Base-by-base conservation (phyloP, 2,888 invertebrate genomes). In the Leptopilina drosophilae region DNA sequence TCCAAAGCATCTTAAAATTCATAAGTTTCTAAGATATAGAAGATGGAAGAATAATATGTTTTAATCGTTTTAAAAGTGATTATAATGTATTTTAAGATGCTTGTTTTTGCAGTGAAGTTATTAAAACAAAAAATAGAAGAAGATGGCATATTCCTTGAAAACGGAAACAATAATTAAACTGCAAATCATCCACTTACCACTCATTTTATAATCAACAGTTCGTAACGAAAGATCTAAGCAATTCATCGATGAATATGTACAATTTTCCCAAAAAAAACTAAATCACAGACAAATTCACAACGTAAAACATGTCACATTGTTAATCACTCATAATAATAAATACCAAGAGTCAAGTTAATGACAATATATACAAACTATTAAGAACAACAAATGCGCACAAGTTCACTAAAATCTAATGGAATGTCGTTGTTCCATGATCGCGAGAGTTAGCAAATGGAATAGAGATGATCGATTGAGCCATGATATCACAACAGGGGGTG, bases 161-260 rank as follows among this genome's bases (percentile, higher is more conserved):
- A 42, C 3, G 0, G 42, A 42, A 42, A 42, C 2, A 11, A 56
- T 33, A 33, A 33, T 5, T 56, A 14, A 5, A 1, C 56, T 14
- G 3, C 20, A 79, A 40, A 65, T 62, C 49, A 49, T 64, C 11
- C 64, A 88, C 90, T 90, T 84, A 91, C 91, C 91, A 69, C 87
- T 88, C 84, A 88, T 89, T 75, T 85, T 88, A 82, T 80, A 88
- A 78, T 90, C 89, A 83, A 83, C 81, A 84, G 82, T 83, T 15
- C 88, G 78, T 76, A 82, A 87, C 15, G 88, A 88, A 33, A 90
- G 81, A 80, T 90, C 90, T 53, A 90, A 84, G 76, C 87, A 87
- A 81, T 83, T 86, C 87, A 87, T 86, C 46, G 77, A 73, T 56
- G n/a, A 5, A 26, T 33, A 40, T 33, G 20, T 20, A 33, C 8